Base-by-base conservation (phyloP, 2,888 invertebrate genomes). In the Luffia ferchaultella region DNA sequence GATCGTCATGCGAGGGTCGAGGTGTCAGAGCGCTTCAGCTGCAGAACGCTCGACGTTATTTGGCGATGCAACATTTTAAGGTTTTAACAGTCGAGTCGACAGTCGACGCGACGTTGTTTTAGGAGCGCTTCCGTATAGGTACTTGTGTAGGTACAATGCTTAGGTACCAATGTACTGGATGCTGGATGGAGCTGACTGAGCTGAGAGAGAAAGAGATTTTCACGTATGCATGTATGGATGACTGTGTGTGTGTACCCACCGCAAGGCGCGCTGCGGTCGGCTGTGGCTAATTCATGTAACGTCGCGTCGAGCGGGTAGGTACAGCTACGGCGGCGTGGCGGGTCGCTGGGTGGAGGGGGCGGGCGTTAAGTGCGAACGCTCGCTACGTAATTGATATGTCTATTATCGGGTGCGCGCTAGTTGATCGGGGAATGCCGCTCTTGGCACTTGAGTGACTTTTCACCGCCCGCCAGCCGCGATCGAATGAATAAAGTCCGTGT, bases 21-120 rank as follows among this genome's bases (percentile, higher is more conserved):
- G n/a, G n/a, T n/a, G n/a, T n/a, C n/a, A n/a, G 15, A 67, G 69
- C 68, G 64, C 63, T 67, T 62, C 59, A 63, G 68, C 64, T 63
- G 65, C 64, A 53, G 57, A 57, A 58, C 63, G 45, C 64, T 66
- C 63, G 60, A 59, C 68, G 64, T 64, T 70, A 66, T 69, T 66
- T 65, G 64, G 64, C 67, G 67, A 68, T 68, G 65, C 67, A 68
- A 66, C 55, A 20, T 46, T 46, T 40, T 12, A 40, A 9, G 12
- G 12, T 7, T 12, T 40, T n/a, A n/a, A n/a, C n/a, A n/a, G n/a
- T n/a, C n/a, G n/a, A n/a, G n/a, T n/a, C n/a, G n/a, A n/a, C n/a
- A n/a, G n/a, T n/a, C n/a, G n/a, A n/a, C n/a, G n/a, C n/a, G n/a
- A n/a, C n/a, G n/a, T n/a, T n/a, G n/a, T n/a, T n/a, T n/a, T 65